Base-by-base conservation (phyloP, 53 echinoderm and acorn worm species). In the Paelopatides confundens region DNA sequence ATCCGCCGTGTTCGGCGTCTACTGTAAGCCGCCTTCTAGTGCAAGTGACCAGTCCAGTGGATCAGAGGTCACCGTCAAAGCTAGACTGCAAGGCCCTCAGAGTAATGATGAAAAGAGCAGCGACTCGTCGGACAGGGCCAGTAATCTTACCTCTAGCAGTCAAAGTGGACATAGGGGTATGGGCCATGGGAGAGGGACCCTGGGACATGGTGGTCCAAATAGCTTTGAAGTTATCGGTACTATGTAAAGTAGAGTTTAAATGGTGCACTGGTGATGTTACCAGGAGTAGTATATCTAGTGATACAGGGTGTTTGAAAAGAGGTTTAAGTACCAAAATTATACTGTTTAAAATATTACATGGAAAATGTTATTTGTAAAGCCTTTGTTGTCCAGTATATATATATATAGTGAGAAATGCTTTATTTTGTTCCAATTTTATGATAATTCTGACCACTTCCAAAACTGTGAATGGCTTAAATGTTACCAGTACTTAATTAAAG, bases 181-280 rank as follows among this genome's bases (percentile, higher is more conserved):
- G 74, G 69, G 91, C 3, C 89, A 89, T 29, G 94, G 96, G 51
- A 63, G 84, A 9, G 84, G 84, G 37, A 29, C 82, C 15, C 49
- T 82, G 66, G 88, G 88, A 69, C 70, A 90, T 1, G 88, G 90
- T n/a, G 88, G 96, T 30, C 85, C 90, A 28, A 88, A 88, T 15
- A 94, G 92, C 86, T 94, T 88, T 92, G 96, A 94, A 84, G 96
- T 96, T 31, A 96, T 96, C 24, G 96, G 94, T 5, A 92, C 94
- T 36, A 90, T 96, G 33, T 96, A 79, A 65, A 5, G 21, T 58
- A 23, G 4, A 58, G 21, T 23, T 58, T n/a, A n/a, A 43, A 43
- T 43, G 43, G 43, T 43, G 43, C 43, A n/a, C 21, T 58, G 26
- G 6, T 58, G 58, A 1, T 17, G 58, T 58, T 58, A 58, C 58